Conservation (phyloP, 2,797 vertebrate species). For the Poeciliopsis presidionis region DNA sequence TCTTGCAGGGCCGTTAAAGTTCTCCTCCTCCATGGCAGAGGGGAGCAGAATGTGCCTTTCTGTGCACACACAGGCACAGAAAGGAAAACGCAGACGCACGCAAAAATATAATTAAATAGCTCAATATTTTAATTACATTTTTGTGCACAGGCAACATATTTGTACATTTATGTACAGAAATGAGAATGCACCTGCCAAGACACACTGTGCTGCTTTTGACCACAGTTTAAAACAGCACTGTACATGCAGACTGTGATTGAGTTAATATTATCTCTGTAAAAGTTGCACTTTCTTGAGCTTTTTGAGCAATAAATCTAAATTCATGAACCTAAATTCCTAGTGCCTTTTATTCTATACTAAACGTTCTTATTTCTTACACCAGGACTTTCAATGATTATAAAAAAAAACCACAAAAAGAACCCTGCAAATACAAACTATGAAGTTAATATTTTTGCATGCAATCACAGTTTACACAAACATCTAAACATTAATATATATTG, state of each 20-base stretch:
- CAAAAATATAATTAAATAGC: conserved; percentile 19
- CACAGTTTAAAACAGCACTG: not conserved
- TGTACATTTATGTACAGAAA: not conserved
- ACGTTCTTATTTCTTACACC: not conserved
- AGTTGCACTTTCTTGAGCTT: not conserved
- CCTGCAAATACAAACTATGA: not conserved
- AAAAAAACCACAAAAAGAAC: not conserved
- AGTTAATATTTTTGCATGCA: not conserved
- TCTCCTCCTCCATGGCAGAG: conserved; percentile 43
- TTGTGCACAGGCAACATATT: not conserved
- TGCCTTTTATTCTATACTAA: not conserved
- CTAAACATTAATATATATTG: not conserved
- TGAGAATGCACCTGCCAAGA: not conserved
- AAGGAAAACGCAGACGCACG: conserved; percentile 18
- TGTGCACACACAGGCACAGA: conserved; percentile 31
- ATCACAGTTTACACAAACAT: not conserved
- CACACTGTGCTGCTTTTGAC: not conserved
- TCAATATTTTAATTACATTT: not conserved
- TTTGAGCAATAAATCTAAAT: not conserved
- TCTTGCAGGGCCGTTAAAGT: conserved; percentile 52
- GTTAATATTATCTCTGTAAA: not conserved
- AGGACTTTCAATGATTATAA: not conserved
- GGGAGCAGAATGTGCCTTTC: conserved; percentile 56
- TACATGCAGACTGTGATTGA: not conserved
- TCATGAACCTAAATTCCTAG: not conserved